Percentiles rank a stretch among this genome's conserved stretches.
Conservation (phyloP, 2,113 vertebrate genomes). For the Sporophila hypoxantha region DNA sequence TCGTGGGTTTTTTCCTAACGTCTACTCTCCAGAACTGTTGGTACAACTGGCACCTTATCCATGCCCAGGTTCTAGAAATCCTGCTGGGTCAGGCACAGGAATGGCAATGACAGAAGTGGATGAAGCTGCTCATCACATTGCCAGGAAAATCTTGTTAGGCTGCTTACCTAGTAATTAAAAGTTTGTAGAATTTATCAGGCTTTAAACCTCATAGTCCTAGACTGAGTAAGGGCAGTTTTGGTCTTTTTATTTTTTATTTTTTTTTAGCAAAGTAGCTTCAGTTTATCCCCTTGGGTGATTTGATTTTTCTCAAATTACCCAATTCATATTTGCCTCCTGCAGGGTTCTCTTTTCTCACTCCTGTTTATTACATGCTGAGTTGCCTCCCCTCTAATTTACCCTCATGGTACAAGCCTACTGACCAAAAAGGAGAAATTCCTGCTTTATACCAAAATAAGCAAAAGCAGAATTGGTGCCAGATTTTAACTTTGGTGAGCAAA, state of each 20-base stretch:
- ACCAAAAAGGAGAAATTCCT: conserved; percentile 26
- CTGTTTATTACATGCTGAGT: not conserved
- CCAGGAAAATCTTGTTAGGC: not conserved
- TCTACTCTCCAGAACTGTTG: accelerated
- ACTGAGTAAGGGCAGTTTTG: not conserved
- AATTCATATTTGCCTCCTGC: not conserved
- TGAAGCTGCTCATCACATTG: not conserved
- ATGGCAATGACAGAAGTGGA: not conserved
- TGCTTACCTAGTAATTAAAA: not conserved
- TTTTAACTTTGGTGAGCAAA: conserved; percentile 1
- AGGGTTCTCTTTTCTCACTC: not conserved
- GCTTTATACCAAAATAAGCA: conserved; percentile 32
- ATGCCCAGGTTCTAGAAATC: not conserved
- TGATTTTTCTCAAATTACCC: conserved; percentile 23
- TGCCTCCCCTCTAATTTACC: conserved; percentile 14
- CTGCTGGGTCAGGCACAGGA: not conserved
- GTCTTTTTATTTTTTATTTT: not conserved
- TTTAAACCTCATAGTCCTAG: not conserved
- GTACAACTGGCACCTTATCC: not conserved
- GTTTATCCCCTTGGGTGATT: not conserved
- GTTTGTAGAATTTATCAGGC: not conserved
- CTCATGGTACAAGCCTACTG: not conserved
- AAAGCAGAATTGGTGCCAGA: not conserved
- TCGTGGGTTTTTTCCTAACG: not conserved
- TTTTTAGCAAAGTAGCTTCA: not conserved